Conservation (phyloP, 2,113 vertebrate genomes). For the Seriola quinqueradiata region DNA sequence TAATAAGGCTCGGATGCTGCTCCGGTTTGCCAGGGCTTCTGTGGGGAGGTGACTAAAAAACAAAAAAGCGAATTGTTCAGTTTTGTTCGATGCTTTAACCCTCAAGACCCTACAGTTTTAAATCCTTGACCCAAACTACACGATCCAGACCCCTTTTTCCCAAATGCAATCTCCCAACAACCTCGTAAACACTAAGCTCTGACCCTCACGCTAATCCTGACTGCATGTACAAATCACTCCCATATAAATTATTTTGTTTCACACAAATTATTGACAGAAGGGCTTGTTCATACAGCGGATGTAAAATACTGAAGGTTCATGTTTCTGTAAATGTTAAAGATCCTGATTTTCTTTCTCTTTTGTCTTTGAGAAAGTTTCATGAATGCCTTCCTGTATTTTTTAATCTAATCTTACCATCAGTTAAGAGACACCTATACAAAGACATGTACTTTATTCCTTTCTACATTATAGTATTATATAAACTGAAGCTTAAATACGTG, state of each 20-base stretch:
- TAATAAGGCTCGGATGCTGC: slow-evolving; percentile 36
- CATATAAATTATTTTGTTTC: not conserved
- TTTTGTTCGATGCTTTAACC: slow-evolving; percentile 7
- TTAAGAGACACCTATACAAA: not conserved
- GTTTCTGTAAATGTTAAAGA: not conserved
- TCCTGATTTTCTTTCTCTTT: not conserved
- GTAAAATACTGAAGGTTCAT: not conserved
- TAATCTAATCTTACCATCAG: not conserved
- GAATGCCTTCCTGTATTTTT: not conserved
- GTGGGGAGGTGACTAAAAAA: slow-evolving; percentile 14
- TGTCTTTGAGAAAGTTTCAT: not conserved
- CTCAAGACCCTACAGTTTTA: slow-evolving; percentile 15
- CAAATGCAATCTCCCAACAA: slow-evolving; percentile 2
- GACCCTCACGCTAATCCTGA: not conserved
- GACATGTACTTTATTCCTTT: not conserved
- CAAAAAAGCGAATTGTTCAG: not conserved
- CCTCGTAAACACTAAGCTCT: slow-evolving; percentile 16
- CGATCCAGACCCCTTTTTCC: not conserved
- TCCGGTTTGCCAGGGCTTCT: not conserved
- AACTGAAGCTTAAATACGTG: not conserved
- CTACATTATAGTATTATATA: not conserved
- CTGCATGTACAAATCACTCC: not conserved
- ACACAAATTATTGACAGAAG: not conserved
- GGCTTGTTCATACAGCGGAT: not conserved
- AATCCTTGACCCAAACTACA: not conserved